These are phyloP conservation scores for Suncus etruscus DNA, from an alignment of 2,113 vertebrate species.

Conservation along the genomic window DNA sequence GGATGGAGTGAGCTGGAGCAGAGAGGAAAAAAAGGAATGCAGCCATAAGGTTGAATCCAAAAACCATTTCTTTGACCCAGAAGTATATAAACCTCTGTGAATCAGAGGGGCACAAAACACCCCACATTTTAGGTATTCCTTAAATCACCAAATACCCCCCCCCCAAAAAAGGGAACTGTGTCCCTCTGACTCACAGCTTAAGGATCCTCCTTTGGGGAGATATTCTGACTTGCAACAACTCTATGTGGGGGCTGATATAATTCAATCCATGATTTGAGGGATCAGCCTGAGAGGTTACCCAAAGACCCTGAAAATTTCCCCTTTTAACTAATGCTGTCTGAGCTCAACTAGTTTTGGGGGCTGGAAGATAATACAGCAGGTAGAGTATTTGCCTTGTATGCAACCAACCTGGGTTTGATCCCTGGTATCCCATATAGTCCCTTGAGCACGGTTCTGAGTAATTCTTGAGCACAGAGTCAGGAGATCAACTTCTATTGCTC, in stretches of 20 bases:
- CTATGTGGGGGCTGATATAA: neutral
- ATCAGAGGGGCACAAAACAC: neutral
- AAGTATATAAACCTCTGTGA: neutral
- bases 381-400: too few species aligned
- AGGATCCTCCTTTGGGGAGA: neutral
- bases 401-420: too few species aligned
- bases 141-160: neutral
- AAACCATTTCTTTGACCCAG: neutral
- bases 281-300: neutral
- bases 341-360: neutral
- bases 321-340: neutral
- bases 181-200: neutral
- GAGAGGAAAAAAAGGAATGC: neutral
- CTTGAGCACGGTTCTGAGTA: too few species aligned
- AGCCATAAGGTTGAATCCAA: too few species aligned
- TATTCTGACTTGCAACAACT: neutral
- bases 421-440: too few species aligned
- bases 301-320: neutral
- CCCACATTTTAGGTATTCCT: neutral
- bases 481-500: too few species aligned
- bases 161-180: neutral
- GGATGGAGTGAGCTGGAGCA: neutral
- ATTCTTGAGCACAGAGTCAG: too few species aligned
- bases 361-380: too few species aligned
- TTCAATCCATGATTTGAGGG: too few species aligned